These are phyloP conservation scores for Pelobates cultripes DNA, from an alignment of 2,797 vertebrate genomes.

Conservation along the genomic window DNA sequence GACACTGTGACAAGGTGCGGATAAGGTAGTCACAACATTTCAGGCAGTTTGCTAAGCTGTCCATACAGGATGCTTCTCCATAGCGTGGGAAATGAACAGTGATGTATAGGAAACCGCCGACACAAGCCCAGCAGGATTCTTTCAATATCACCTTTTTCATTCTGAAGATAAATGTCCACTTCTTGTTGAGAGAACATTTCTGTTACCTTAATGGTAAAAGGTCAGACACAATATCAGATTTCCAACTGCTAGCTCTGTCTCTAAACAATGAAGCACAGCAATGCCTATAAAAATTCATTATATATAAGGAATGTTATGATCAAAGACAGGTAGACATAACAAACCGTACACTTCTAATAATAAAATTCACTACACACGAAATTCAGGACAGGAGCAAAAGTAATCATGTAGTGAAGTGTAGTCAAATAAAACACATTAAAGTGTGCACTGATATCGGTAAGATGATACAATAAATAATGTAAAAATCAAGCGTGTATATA, in stretches of 20 bases:
- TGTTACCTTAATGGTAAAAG: conserved; percentile 61
- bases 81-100: conserved; percentile 59
- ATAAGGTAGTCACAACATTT: conserved; percentile 65
- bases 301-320: conserved; percentile 17
- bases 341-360: background rate
- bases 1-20: conserved; percentile 68
- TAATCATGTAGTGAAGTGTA: background rate
- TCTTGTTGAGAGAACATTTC: conserved; percentile 65
- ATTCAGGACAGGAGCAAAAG: background rate
- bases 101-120: conserved; percentile 58
- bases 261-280: conserved; percentile 32
- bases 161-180: conserved; percentile 65
- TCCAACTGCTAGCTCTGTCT: conserved; percentile 57
- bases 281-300: conserved; percentile 23
- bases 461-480: no score
- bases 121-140: conserved; percentile 62
- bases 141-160: conserved; percentile 68
- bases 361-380: background rate
- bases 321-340: conserved; percentile 18
- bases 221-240: conserved; percentile 63
- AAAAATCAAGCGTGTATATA: no score
- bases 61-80: conserved; percentile 67
- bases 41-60: conserved; percentile 63
- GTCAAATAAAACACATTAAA: background rate
- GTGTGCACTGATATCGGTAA: no score